These are phyloP conservation scores for Heptranchias perlo DNA, from an alignment of 2,113 vertebrate genomes.

Conservation along the genomic window DNA sequence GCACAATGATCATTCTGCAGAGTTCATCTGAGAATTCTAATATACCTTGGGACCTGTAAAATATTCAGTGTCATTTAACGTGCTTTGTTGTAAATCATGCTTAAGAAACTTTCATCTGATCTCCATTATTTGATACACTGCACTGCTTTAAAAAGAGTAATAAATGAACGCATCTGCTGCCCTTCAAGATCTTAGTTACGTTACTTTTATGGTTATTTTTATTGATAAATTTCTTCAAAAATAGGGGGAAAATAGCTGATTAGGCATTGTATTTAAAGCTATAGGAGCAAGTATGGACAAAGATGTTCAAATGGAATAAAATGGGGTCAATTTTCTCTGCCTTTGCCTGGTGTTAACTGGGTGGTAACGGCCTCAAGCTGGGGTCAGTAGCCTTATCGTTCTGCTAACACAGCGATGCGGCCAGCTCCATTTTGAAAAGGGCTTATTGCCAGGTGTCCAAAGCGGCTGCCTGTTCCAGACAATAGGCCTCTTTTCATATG, in stretches of 20 bases:
- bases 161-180: neutral
- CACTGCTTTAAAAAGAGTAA: neutral
- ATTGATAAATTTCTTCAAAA: neutral
- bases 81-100: neutral
- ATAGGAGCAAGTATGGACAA: neutral
- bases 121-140: neutral
- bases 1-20: neutral
- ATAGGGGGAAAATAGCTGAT: neutral
- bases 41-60: neutral
- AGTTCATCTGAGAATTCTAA: too few relatives aligned
- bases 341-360: neutral
- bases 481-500: neutral
- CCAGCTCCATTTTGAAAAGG: too few relatives aligned
- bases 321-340: neutral
- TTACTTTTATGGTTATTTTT: neutral
- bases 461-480: neutral
- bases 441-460: neutral
- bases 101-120: neutral
- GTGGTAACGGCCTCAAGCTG: neutral
- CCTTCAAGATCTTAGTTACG: neutral
- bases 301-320: neutral
- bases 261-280: neutral
- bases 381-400: neutral
- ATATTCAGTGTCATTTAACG: neutral
- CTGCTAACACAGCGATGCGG: neutral